phyloP scores from a whole-genome alignment of 2,797 vertebrate species.

The Phoebastria nigripes region DNA sequence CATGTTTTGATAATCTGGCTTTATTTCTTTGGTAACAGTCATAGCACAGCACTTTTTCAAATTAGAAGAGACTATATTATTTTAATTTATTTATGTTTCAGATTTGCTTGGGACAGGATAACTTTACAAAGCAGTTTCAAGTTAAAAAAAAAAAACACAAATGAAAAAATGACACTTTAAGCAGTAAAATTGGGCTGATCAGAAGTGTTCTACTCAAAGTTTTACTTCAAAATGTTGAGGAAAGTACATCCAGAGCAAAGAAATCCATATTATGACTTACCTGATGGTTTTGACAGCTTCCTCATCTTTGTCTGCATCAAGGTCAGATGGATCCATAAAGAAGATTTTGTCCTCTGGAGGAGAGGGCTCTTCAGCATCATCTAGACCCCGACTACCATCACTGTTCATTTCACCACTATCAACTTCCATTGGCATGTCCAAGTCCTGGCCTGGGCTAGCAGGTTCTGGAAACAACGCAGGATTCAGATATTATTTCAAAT shows the following conservation, averaged over 20 bases:
- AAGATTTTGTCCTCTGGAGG: slow-evolving; percentile 95
- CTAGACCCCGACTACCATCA: slow-evolving; percentile 84
- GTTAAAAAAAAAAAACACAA: not conserved
- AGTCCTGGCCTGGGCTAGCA: slow-evolving; percentile 87
- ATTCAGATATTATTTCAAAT: not conserved
- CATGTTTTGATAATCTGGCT: not conserved
- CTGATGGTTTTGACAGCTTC: slow-evolving; percentile 92
- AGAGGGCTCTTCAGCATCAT: slow-evolving; percentile 89
- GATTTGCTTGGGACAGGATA: not conserved
- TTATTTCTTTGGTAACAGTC: not conserved
- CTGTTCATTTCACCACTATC: slow-evolving; percentile 88
- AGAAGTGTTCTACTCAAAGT: not conserved
- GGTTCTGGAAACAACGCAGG: slow-evolving; percentile 79
- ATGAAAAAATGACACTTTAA: not conserved
- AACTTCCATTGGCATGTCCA: slow-evolving; percentile 94
- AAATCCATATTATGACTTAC: slow-evolving; percentile 62
- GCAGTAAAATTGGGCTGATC: not conserved
- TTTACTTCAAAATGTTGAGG: not conserved
- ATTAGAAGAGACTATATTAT: not conserved
- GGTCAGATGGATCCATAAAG: slow-evolving; percentile 88
- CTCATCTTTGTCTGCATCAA: slow-evolving; percentile 92
- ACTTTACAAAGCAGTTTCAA: not conserved
- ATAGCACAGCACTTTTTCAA: not conserved
- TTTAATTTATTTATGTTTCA: not conserved
- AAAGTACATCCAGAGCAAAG: not conserved